phyloP scores from a whole-genome alignment of 2,888 invertebrate genomes.

The Philopedon plagiatum region DNA sequence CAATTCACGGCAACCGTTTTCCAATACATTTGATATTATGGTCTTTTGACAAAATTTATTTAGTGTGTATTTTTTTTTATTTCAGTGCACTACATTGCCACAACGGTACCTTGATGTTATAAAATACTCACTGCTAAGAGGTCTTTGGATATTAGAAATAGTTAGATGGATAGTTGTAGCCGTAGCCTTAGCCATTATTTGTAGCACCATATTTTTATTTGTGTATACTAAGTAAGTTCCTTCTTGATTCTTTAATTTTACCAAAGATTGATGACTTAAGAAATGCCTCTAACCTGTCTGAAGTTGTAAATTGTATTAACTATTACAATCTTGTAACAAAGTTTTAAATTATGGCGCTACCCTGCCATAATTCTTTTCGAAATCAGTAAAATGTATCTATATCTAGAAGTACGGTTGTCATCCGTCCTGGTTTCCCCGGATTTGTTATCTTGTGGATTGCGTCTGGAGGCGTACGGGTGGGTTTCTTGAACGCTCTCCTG shows the following conservation, averaged over 20 bases:
- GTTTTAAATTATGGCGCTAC: too few relatives aligned
- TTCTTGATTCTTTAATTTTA: neutral
- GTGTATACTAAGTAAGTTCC: slow-evolving; percentile 42
- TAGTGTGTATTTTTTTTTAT: slow-evolving; percentile 46
- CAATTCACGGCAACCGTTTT: too few relatives aligned
- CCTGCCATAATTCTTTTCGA: too few relatives aligned
- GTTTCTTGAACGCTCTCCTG: too few relatives aligned
- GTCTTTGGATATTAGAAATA: slow-evolving; percentile 55
- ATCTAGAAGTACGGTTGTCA: too few relatives aligned
- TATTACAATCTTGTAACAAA: too few relatives aligned
- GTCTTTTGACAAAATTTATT: neutral
- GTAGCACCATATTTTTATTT: slow-evolving; percentile 49
- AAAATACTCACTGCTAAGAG: slow-evolving; percentile 54
- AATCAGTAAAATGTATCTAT: too few relatives aligned
- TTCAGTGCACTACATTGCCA: slow-evolving; percentile 57
- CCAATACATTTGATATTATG: too few relatives aligned
- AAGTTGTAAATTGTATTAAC: too few relatives aligned
- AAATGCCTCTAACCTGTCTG: neutral
- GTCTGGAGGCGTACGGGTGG: too few relatives aligned
- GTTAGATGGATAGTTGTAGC: slow-evolving; percentile 57
- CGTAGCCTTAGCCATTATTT: slow-evolving; percentile 49
- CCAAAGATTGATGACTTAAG: neutral
- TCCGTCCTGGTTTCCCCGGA: too few relatives aligned
- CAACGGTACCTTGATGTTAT: slow-evolving; percentile 55
- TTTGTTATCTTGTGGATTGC: too few relatives aligned